phyloP scores from a whole-genome alignment of 2,113 vertebrate genomes.

The Podarcis cretensis region DNA sequence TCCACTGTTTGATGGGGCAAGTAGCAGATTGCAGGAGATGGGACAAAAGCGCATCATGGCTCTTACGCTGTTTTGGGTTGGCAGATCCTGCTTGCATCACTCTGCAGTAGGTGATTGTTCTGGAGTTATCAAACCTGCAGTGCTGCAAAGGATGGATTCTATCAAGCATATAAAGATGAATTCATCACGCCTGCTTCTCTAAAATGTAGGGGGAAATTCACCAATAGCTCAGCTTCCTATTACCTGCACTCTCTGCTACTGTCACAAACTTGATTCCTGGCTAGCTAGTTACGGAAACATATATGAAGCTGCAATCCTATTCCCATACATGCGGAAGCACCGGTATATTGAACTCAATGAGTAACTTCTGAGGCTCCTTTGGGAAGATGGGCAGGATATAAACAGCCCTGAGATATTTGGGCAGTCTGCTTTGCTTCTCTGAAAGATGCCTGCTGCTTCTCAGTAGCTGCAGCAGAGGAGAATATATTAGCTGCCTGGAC shows the following conservation, averaged over 20 bases:
- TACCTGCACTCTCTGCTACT: background rate
- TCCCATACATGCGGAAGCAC: no score
- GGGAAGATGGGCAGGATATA: no score
- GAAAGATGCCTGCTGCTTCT: no score
- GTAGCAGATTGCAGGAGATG: no score
- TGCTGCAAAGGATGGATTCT: background rate
- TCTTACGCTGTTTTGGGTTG: no score
- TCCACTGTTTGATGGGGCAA: background rate
- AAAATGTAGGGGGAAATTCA: background rate
- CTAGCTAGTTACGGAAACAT: background rate
- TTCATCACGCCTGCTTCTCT: background rate
- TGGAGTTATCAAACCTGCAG: background rate
- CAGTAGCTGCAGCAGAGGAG: no score
- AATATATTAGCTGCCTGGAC: no score
- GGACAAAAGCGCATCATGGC: background rate
- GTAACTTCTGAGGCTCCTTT: no score
- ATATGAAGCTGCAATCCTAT: background rate
- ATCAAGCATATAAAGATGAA: background rate
- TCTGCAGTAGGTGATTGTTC: background rate
- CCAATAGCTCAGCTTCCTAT: background rate
- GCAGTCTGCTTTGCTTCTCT: no score
- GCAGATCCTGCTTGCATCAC: no score
- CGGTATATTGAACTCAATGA: no score
- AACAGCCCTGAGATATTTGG: no score
- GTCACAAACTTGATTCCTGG: background rate